phyloP scores from a whole-genome alignment of 1,140 invertebrate species.

The Psilanteris sp. region DNA sequence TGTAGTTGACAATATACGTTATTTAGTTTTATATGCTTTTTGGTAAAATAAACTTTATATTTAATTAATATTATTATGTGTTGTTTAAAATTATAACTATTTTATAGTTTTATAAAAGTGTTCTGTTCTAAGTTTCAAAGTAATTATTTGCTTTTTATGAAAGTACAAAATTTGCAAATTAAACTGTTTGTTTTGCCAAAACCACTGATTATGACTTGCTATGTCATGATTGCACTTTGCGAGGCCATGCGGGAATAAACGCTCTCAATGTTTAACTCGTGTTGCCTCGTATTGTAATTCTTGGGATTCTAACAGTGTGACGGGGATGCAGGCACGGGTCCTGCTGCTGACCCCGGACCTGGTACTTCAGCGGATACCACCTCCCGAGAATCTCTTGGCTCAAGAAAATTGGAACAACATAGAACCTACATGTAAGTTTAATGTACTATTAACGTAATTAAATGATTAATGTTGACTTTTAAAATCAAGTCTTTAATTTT shows the following conservation, averaged over 20 bases:
- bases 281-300: slow-evolving; percentile 73
- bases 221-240: slow-evolving; percentile 22
- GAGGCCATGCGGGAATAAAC: slow-evolving; percentile 64
- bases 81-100: too few relatives aligned
- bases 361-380: slow-evolving; percentile 15
- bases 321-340: slow-evolving; percentile 75
- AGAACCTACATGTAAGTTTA: slow-evolving; percentile 24
- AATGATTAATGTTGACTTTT: not conserved
- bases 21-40: too few relatives aligned
- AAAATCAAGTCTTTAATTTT: not conserved
- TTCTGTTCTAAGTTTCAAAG: too few relatives aligned
- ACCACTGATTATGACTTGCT: slow-evolving; percentile 17
- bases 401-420: slow-evolving; percentile 9
- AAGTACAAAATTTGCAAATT: not conserved
- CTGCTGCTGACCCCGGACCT: slow-evolving; percentile 62
- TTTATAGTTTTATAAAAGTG: too few relatives aligned
- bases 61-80: too few relatives aligned
- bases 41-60: not conserved
- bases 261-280: slow-evolving; percentile 65
- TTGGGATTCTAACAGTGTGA: slow-evolving; percentile 80
- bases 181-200: slow-evolving; percentile 23
- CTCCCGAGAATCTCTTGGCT: slow-evolving; percentile 4
- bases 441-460: too few relatives aligned
- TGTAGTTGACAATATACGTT: too few relatives aligned
- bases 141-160: too few relatives aligned